Evolutionary conservation across 2,888 invertebrate species (phyloP), one percentile per base, ranked within the genome.

Genomic region (Troglohyphantes excavatus): DNA sequence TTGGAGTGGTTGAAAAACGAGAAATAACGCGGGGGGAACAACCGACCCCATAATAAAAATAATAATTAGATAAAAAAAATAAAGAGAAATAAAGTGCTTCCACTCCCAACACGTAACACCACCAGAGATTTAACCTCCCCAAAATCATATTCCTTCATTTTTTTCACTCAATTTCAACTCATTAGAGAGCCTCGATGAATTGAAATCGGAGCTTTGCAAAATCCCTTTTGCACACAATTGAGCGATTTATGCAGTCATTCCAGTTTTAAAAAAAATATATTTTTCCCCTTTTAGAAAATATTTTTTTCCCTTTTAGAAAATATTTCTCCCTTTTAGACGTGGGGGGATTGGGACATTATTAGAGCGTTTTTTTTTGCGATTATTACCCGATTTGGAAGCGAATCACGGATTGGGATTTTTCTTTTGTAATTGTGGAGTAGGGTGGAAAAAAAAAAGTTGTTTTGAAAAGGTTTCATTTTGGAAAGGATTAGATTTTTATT

Each of bases 131-230:
- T 83, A 75, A 67, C 65, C 67, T 53, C 75, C 29, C 29, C 67
- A 11, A 39, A 84, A 84, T 67, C 75, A 65, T 21, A 68, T 75
- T 84, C 67, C 17, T 1, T 79, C 9, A 39, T 65, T 75, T 75
- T 67, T 75, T 65, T 84, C 75, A 75, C 75, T 84, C 75, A 67
- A 67, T 75, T 75, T 53, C 27, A 29, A 33, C 75, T 84, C 84
- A 84, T 84, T 84, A 84, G 67, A 75, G n/a, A n/a, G 75, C 59
- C 67, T 75, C 73, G n/a, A 67, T 67, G 75, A 65, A 84, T 75
- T 27, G 59, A 53, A 67, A 75, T 84, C 46, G 46, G 53, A 33
- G 33, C 21, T 67, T 53, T 23, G 59, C 29, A 82, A 53, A 70
- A 43, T 65, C 43, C 65, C 46, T 53, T 39, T 46, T 2, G 21